Conservation (phyloP, 2,888 invertebrate species). For the Thymelicus lineola region DNA sequence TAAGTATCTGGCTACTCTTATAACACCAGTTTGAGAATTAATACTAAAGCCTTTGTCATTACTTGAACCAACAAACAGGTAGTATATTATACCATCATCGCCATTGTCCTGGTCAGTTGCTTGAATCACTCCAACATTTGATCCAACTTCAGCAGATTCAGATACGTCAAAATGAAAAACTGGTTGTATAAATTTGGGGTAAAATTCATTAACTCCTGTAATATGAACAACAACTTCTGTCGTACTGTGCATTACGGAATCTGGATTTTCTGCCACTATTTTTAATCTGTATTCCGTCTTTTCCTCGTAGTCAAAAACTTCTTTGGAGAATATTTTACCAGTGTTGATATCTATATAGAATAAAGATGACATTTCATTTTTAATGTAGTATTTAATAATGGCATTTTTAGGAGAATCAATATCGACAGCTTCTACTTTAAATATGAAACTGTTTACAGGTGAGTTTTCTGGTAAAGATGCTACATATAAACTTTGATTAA, state of each 20-base stretch:
- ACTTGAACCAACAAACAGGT: slow-evolving; percentile 96
- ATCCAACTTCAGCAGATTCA: slow-evolving; percentile 94
- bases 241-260: slow-evolving; percentile 91
- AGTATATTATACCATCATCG: slow-evolving; percentile 94
- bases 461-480: slow-evolving; percentile 94
- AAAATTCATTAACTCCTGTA: slow-evolving; percentile 95
- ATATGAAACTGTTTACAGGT: slow-evolving; percentile 90
- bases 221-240: slow-evolving; percentile 91
- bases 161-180: slow-evolving; percentile 97
- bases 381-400: slow-evolving; percentile 92
- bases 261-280: slow-evolving; percentile 94
- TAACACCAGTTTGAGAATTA: slow-evolving; percentile 92
- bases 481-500: slow-evolving; percentile 91
- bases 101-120: slow-evolving; percentile 96
- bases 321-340: slow-evolving; percentile 90
- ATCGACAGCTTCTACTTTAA: slow-evolving; percentile 91
- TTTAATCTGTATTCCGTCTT: slow-evolving; percentile 89
- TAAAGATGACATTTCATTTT: slow-evolving; percentile 89
- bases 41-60: slow-evolving; percentile 96
- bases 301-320: slow-evolving; percentile 95
- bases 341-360: slow-evolving; percentile 92
- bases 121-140: slow-evolving; percentile 93
- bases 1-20: slow-evolving; percentile 92
- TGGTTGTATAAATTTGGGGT: slow-evolving; percentile 94
- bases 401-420: slow-evolving; percentile 95